Percentiles rank a stretch among this genome's conserved stretches.
phyloP scores from a whole-genome alignment of 2,888 invertebrate species.

The Tortricodes alternella region DNA sequence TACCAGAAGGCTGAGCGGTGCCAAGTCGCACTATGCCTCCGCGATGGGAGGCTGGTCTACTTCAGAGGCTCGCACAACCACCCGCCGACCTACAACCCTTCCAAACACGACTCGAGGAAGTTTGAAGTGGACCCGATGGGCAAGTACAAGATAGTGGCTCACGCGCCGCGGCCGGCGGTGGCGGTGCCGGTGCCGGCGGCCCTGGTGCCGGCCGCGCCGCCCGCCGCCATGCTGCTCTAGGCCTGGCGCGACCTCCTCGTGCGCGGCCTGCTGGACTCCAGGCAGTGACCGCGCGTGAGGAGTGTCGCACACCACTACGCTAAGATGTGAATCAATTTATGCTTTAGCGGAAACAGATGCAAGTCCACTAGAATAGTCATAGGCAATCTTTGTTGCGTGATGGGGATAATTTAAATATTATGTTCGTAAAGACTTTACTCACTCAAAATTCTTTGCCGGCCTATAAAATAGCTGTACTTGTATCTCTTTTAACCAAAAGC shows the following conservation, averaged over 20 bases:
- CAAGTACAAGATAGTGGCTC: constrained; percentile 76
- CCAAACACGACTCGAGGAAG: constrained; percentile 72
- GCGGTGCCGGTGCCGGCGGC: constrained; percentile 58
- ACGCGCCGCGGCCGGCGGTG: constrained; percentile 42
- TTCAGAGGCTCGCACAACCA: constrained; percentile 76
- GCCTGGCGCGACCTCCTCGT: constrained; percentile 82
- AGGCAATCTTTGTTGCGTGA: not conserved
- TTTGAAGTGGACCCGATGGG: constrained; percentile 77
- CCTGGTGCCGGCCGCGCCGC: constrained; percentile 61
- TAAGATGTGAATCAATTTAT: not conserved
- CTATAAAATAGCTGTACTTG: no score
- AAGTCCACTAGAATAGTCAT: not conserved
- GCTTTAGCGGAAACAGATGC: not conserved
- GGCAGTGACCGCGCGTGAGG: constrained; percentile 65
- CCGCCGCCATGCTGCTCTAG: constrained; percentile 72
- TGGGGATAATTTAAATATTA: not conserved
- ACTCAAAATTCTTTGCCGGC: no score
- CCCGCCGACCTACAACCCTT: constrained; percentile 71
- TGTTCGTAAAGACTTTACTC: no score
- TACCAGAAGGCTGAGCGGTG: constrained; percentile 78
- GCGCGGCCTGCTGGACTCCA: constrained; percentile 68
- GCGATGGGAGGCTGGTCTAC: constrained; percentile 76
- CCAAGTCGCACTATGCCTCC: constrained; percentile 74
- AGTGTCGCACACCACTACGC: constrained; percentile 55
- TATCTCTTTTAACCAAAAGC: not conserved